Evolutionary conservation across 2,113 vertebrate genomes (phyloP), one percentile per base, ranked within the genome.

Genomic region (Coregonus clupeaformis): DNA sequence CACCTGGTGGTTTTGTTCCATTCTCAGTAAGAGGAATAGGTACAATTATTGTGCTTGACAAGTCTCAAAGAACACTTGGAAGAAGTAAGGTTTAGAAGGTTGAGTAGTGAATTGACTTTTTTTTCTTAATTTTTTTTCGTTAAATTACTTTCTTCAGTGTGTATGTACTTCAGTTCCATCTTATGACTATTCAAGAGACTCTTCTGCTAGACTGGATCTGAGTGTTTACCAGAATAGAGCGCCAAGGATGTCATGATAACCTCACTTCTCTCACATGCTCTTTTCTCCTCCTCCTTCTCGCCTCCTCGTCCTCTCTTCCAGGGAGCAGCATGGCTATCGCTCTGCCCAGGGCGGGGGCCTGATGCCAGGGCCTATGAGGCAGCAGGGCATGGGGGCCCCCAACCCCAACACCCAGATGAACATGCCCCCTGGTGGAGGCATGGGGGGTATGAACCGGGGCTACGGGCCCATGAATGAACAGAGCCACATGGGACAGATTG

Each of bases 251-350:
- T 5, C 49, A 52, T 52, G 4, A 5, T 18, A 52, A 18, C 47
- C 13, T 52, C 4, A 52, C 49, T 18, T 52, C 49, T 16, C 57
- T 60, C 57, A 60, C 57, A 22, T 22, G 6, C n/a, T n/a, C 57
- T 24, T 42, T 42, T 42, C 36, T 42, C 36, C 36, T 36, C 32
- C 32, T 42, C 36, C 49, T 71, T 42, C 16, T 57, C 14, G 68
- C 63, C 9, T 52, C 6, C 11, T 12, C 52, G 16, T 85, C 14
- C 77, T 45, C 24, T 59, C 3, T 80, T 63, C 86, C 90, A 98
- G 97, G 88, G 98, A 99, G 79, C 96, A 95, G 69, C 98, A 97
- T 74, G 96, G 96, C 65, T 98, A 95, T 87, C 93, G 96, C 82
- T 87, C 95, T 60, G 94, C 93, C 81, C 89, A 95, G 36, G 94